These are phyloP conservation scores for Eulithis prunata DNA, from an alignment of 2,888 invertebrate genomes.

Conservation along the genomic window DNA sequence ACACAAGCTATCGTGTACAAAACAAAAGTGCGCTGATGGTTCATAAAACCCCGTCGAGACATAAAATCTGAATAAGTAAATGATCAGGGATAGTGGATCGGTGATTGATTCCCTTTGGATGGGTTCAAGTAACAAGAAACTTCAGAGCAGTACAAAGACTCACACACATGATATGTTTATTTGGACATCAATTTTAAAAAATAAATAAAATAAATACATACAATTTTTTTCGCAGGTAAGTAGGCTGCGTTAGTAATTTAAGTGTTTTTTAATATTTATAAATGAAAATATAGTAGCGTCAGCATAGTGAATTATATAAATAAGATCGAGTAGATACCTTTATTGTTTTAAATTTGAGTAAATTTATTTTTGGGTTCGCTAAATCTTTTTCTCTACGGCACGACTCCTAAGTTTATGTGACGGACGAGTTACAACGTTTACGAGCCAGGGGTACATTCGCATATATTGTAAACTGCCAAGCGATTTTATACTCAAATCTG, in stretches of 20 bases:
- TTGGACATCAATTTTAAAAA: neutral
- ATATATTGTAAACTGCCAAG: slow-evolving; percentile 55
- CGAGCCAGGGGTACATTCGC: slow-evolving; percentile 58
- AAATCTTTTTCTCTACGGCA: slow-evolving; percentile 25
- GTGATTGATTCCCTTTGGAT: slow-evolving; percentile 65
- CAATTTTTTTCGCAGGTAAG: too few species aligned
- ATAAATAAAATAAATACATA: too few species aligned
- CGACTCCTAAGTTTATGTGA: slow-evolving; percentile 58
- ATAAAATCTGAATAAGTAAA: slow-evolving; percentile 74
- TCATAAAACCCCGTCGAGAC: slow-evolving; percentile 60
- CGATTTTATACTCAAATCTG: slow-evolving; percentile 44
- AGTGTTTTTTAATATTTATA: neutral
- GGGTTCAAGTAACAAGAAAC: slow-evolving; percentile 40
- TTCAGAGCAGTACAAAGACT: slow-evolving; percentile 26
- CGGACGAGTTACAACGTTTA: slow-evolving; percentile 64
- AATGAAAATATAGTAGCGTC: too few species aligned
- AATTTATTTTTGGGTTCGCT: slow-evolving; percentile 3
- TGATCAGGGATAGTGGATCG: slow-evolving; percentile 66
- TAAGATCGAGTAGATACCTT: too few species aligned
- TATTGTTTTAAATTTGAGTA: too few species aligned
- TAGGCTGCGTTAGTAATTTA: too few species aligned
- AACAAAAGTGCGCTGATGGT: slow-evolving; percentile 47
- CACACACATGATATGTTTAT: neutral
- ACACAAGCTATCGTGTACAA: slow-evolving; percentile 13
- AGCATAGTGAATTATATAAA: too few species aligned